A percentile compares a stretch with the other conserved stretches of the same genome.
phyloP scores from a whole-genome alignment of 2,797 vertebrate species.

The Odontamblyopus rebecca region DNA sequence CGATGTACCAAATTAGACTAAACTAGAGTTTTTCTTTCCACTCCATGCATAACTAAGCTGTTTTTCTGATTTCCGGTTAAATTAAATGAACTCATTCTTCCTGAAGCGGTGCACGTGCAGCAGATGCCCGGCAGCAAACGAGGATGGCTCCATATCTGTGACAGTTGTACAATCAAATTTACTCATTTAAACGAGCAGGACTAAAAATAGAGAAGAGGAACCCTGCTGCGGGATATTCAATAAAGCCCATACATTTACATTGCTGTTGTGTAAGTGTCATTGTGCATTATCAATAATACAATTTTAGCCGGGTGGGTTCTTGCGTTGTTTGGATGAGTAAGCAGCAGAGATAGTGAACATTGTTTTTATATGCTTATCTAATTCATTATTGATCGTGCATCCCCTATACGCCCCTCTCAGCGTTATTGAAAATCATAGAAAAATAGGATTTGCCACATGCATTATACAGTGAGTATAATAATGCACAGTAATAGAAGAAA shows the following conservation, averaged over 20 bases:
- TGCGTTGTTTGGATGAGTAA: not conserved
- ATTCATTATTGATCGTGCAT: not conserved
- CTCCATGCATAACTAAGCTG: slow-evolving; percentile 37
- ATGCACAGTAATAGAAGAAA: not conserved
- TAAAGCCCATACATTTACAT: not conserved
- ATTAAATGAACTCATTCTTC: slow-evolving; percentile 50
- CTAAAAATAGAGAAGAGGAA: slow-evolving; percentile 16
- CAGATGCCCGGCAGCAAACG: slow-evolving; percentile 3
- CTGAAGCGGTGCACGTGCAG: slow-evolving; percentile 42
- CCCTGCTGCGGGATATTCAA: not conserved
- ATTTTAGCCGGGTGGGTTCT: not conserved
- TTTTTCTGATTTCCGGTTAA: slow-evolving; percentile 60
- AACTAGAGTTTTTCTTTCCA: slow-evolving; percentile 48
- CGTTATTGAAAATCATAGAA: not conserved
- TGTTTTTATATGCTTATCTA: not conserved
- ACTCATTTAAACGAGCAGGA: slow-evolving; percentile 9
- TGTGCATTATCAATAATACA: not conserved
- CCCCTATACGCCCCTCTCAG: not conserved
- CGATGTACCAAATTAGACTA: slow-evolving; percentile 12
- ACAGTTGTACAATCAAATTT: slow-evolving; percentile 16
- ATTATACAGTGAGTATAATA: not conserved
- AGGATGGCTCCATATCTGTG: slow-evolving; percentile 20
- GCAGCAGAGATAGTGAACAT: not conserved
- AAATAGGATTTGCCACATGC: not conserved
- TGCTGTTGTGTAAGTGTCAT: not conserved